Conservation (phyloP, 2,888 invertebrate genomes). For the Brachylomia viminalis region DNA sequence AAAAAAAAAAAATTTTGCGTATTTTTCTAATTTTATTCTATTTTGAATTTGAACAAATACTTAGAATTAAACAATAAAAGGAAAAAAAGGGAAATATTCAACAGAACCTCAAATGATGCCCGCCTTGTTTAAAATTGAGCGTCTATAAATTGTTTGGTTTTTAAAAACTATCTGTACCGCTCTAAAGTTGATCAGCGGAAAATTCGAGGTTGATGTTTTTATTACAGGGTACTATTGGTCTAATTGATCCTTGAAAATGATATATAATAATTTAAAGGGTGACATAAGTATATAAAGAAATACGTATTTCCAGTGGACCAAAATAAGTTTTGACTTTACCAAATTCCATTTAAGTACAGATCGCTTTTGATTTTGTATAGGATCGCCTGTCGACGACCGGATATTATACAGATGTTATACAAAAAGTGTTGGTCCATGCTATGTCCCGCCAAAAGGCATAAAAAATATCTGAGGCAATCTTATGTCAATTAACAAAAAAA, state of each 20-base stretch:
- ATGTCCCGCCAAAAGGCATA: too few relatives aligned
- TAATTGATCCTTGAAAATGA: not conserved
- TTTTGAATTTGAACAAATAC: constrained; percentile 9
- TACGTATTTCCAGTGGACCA: not conserved
- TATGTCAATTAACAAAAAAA: too few relatives aligned
- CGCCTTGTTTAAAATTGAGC: not conserved
- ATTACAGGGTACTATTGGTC: not conserved
- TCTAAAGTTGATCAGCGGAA: not conserved
- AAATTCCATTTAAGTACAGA: not conserved
- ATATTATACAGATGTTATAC: too few relatives aligned
- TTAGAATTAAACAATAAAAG: not conserved
- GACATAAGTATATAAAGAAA: too few relatives aligned
- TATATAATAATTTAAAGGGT: too few relatives aligned
- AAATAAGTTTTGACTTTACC: not conserved
- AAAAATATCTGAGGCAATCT: too few relatives aligned
- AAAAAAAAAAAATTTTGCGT: not conserved
- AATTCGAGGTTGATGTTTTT: not conserved
- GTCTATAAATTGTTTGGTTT: not conserved
- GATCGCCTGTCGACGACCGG: not conserved
- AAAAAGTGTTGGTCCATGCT: too few relatives aligned
- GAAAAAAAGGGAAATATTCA: not conserved
- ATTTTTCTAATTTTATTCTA: constrained; percentile 10
- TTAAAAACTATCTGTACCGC: not conserved
- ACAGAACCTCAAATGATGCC: not conserved
- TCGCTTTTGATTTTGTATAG: not conserved